Evolutionary conservation across 2,888 invertebrate genomes (phyloP), one percentile per base, ranked within the genome.

Genomic region (Drosophila anomelani): DNA sequence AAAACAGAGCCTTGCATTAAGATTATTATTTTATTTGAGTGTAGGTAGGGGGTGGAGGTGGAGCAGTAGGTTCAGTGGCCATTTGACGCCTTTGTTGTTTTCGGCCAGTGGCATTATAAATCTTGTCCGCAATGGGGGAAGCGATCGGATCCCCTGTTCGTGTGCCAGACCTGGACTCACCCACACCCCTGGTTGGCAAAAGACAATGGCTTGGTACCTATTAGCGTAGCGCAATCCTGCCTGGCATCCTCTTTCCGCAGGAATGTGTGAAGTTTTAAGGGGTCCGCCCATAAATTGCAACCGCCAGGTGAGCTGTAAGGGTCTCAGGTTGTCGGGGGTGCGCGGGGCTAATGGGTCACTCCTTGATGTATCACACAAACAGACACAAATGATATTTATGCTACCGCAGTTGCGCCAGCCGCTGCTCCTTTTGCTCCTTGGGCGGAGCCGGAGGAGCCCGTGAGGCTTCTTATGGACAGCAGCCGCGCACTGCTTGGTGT

Each of bases 301-400:
- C 77, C 75, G 80, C 79, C 86, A 82, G 86, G 84, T 85, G 81
- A 78, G 80, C 69, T 67, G 72, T 66, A 68, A 23, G 46, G 62
- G 49, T 36, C 29, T 44, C 47, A 10, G 43, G 34, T 7, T 32
- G 26, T 36, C 36, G 26, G 20, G 54, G 46, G n/a, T 49, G 41
- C 15, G 70, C 49, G 41, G 57, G 69, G 41, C 49, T 69, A 68
- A 68, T 68, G 68, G 68, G 70, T 57, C 70, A 70, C 64, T 56
- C 56, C 78, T 73, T 84, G 88, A 88, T 88, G 87, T 85, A 80
- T 88, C 86, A 85, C 80, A 78, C 86, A 84, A 81, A 83, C 84
- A 83, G 77, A 83, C 79, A 86, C 81, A 84, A 88, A 88, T 88
- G 81, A 69, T 84, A 83, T 88, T 84, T 84, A 88, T 88, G 86